These are phyloP conservation scores for Chaenodraco wilsoni DNA, from an alignment of 2,797 vertebrate species.

Conservation along the genomic window DNA sequence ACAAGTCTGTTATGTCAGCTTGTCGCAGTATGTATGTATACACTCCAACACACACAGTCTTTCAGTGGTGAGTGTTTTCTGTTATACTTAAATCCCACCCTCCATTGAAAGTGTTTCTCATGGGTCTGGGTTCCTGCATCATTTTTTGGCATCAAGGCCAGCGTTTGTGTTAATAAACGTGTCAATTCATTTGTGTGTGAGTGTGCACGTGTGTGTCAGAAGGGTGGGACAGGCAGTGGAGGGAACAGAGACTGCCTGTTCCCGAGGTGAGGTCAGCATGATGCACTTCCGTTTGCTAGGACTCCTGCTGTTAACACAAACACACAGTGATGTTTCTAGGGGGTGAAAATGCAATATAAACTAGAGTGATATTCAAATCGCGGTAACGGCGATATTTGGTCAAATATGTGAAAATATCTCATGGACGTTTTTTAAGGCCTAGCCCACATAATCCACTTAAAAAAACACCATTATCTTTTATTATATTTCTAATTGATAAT, in stretches of 20 bases:
- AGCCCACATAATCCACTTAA: too few relatives aligned
- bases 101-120: slow-evolving; percentile 56
- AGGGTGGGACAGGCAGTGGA: slow-evolving; percentile 80
- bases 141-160: slow-evolving; percentile 55
- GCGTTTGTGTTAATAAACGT: slow-evolving; percentile 55
- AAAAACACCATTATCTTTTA: too few relatives aligned
- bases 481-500: too few relatives aligned
- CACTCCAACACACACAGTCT: slow-evolving; percentile 9
- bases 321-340: background rate
- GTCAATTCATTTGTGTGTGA: slow-evolving; percentile 40
- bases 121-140: slow-evolving; percentile 61
- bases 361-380: too few relatives aligned
- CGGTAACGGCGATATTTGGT: too few relatives aligned
- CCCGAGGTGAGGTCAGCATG: slow-evolving; percentile 83
- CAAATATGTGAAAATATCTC: too few relatives aligned
- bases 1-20: background rate
- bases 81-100: slow-evolving; percentile 51
- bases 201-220: slow-evolving; percentile 52
- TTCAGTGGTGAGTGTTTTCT: slow-evolving; percentile 37
- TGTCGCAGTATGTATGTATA: background rate
- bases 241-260: slow-evolving; percentile 86
- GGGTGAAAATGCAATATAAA: too few relatives aligned
- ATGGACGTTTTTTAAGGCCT: too few relatives aligned
- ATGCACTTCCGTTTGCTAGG: slow-evolving; percentile 75
- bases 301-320: slow-evolving; percentile 44